Conservation (phyloP, 2,888 invertebrate genomes). For the Exephanes ischioxanthus region DNA sequence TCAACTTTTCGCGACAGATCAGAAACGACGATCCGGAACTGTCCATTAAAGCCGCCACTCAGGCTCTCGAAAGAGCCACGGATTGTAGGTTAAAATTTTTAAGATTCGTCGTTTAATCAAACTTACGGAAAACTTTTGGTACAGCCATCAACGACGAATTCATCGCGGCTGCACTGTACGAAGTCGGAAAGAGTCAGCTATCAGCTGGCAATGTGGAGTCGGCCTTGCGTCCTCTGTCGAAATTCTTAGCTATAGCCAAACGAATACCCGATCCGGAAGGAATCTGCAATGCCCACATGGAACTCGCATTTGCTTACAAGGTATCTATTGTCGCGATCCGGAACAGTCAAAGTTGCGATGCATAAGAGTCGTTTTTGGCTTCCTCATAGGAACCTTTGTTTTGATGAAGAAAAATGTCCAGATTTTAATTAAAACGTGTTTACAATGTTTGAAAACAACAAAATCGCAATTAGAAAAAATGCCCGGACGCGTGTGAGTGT, state of each 20-base stretch:
- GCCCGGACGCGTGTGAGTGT: background rate
- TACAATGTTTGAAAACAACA: too few species aligned
- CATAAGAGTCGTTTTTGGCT: background rate
- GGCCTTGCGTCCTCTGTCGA: conserved; percentile 74
- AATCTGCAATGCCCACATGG: conserved; percentile 76
- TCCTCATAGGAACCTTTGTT: background rate
- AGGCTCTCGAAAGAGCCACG: conserved; percentile 72
- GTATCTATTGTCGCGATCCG: conserved; percentile 61
- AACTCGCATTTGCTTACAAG: conserved; percentile 76
- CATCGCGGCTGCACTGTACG: conserved; percentile 72
- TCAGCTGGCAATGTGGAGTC: conserved; percentile 65
- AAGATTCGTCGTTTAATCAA: background rate
- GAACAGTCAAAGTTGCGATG: background rate
- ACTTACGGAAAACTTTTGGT: background rate
- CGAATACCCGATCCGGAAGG: conserved; percentile 73
- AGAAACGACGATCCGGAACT: conserved; percentile 62
- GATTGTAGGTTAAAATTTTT: conserved; percentile 70
- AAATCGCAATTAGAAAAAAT: too few species aligned
- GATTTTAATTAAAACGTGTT: too few species aligned
- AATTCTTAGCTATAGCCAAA: conserved; percentile 73
- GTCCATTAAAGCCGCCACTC: conserved; percentile 69
- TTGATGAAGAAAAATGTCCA: too few species aligned
- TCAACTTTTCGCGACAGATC: conserved; percentile 67
- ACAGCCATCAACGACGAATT: conserved; percentile 73
- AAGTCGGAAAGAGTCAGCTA: conserved; percentile 74